phyloP scores from a whole-genome alignment of 2,888 invertebrate species.

The Cheilosia variabilis region DNA sequence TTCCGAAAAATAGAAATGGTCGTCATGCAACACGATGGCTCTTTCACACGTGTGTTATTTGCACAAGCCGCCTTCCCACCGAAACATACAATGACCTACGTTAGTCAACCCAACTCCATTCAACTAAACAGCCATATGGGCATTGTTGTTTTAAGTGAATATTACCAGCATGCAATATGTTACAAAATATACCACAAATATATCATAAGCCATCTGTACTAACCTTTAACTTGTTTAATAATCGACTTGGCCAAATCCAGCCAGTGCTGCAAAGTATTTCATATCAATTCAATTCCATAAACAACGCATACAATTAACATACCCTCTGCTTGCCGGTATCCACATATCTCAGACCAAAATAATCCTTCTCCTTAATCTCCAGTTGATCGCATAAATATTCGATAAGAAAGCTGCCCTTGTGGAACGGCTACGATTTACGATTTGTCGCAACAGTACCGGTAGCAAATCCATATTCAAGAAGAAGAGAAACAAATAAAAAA shows the following conservation, averaged over 20 bases:
- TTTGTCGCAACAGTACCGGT: constrained; percentile 48
- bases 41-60: constrained; percentile 30
- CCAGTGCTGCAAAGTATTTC: constrained; percentile 90
- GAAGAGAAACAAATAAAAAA: constrained; percentile 31
- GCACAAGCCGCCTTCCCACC: constrained; percentile 1
- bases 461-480: constrained; percentile 21
- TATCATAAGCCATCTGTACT: constrained; percentile 75
- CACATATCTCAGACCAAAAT: constrained; percentile 96
- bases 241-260: constrained; percentile 95
- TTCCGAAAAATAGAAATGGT: constrained; percentile 25
- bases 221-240: constrained; percentile 96
- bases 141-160: constrained; percentile 39
- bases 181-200: background rate
- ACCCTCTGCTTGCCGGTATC: constrained; percentile 95
- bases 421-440: constrained; percentile 87
- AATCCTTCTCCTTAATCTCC: constrained; percentile 96
- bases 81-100: background rate
- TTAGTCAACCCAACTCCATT: constrained; percentile 29
- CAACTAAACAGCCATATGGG: constrained; percentile 42
- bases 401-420: constrained; percentile 94
- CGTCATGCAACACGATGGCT: constrained; percentile 48
- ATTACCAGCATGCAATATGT: constrained; percentile 39
- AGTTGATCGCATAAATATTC: constrained; percentile 96
- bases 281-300: constrained; percentile 56
- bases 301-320: constrained; percentile 81